A percentile compares a stretch with the other conserved stretches of the same genome.
Conservation (phyloP, 2,113 vertebrate species). For the Cryptomyrus ogoouensis region DNA sequence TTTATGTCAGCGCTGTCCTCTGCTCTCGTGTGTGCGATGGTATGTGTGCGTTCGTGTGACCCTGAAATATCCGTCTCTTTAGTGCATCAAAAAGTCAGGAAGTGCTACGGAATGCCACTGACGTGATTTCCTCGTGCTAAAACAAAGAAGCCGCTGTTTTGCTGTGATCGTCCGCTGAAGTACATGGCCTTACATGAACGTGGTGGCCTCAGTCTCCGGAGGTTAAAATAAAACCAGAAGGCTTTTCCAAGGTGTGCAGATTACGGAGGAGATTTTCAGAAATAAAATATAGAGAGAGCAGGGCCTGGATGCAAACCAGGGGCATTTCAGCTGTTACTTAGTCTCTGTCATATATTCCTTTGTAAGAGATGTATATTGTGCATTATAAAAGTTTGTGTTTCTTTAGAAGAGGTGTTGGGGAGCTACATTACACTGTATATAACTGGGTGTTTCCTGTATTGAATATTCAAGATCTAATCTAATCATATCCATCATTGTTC, state of each 20-base stretch:
- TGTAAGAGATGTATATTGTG: constrained; percentile 45
- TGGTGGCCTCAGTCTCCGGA: constrained; percentile 54
- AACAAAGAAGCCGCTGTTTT: neutral
- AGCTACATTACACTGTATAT: constrained; percentile 66
- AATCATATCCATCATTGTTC: constrained; percentile 73
- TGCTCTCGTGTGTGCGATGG: constrained; percentile 34
- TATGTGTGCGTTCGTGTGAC: constrained; percentile 25
- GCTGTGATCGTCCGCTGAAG: constrained; percentile 28
- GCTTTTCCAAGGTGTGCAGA: neutral
- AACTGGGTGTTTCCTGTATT: constrained; percentile 60
- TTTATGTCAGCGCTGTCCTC: constrained; percentile 22
- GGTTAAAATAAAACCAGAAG: neutral
- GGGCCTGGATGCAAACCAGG: neutral
- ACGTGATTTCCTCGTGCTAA: neutral
- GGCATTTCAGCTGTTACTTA: neutral
- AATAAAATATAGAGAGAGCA: neutral
- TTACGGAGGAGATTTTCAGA: neutral
- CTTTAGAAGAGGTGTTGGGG: constrained; percentile 35
- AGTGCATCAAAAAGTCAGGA: constrained; percentile 60
- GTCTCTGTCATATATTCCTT: constrained; percentile 50
- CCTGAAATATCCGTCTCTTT: constrained; percentile 22
- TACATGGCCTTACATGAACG: constrained; percentile 67
- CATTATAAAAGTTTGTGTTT: constrained; percentile 28
- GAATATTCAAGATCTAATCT: constrained; percentile 23
- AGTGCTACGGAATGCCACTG: constrained; percentile 47